Evolutionary conservation across 2,113 vertebrate genomes (phyloP).

Genomic region (Entelurus aequoreus): DNA sequence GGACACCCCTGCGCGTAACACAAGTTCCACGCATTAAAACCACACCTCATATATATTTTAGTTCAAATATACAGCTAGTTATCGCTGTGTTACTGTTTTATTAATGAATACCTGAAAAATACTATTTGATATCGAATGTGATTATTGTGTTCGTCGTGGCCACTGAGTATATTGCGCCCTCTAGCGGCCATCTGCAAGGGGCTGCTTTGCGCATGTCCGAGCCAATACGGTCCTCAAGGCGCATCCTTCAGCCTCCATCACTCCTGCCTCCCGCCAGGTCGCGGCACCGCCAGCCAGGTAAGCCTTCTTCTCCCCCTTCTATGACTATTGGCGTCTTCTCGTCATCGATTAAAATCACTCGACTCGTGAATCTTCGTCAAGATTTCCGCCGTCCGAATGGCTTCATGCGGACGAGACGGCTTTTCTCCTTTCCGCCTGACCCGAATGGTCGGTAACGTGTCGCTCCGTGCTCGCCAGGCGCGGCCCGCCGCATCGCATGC

Average conservation of each 20-base stretch:
- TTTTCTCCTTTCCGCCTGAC: neutral
- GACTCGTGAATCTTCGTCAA: neutral
- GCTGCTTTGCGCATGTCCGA: too few species aligned
- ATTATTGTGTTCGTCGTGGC: too few species aligned
- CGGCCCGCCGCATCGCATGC: too few species aligned
- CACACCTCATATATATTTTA: neutral
- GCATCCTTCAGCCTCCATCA: slow-evolving; percentile 29
- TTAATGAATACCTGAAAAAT: too few species aligned
- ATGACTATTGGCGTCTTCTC: neutral
- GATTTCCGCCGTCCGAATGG: too few species aligned
- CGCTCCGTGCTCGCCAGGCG: neutral
- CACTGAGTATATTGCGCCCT: too few species aligned
- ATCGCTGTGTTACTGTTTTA: too few species aligned
- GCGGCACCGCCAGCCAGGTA: slow-evolving; percentile 46
- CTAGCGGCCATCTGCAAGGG: too few species aligned
- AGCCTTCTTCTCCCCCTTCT: neutral
- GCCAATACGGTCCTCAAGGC: slow-evolving; percentile 10
- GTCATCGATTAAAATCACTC: neutral
- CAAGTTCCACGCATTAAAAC: slow-evolving; percentile 36
- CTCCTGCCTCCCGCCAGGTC: slow-evolving; percentile 11
- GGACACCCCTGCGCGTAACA: too few species aligned
- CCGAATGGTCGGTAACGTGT: neutral
- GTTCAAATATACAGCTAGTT: neutral
- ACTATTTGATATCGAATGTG: too few species aligned
- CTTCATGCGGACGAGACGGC: neutral